Conservation (phyloP, 2,113 vertebrate genomes). For the Ptyas mucosa region DNA sequence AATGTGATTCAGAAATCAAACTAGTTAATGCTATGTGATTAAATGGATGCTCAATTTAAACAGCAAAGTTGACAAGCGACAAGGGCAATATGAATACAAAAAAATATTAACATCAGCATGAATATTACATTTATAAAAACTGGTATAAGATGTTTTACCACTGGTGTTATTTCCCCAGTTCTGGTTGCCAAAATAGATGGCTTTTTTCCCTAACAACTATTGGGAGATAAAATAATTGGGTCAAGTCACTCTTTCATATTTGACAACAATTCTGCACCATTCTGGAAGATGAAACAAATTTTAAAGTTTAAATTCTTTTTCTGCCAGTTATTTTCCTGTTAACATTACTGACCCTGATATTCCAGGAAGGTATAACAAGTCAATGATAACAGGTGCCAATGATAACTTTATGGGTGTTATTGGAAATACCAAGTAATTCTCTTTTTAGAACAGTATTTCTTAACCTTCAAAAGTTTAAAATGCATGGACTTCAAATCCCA, state of each 20-base stretch:
- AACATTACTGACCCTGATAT: neutral
- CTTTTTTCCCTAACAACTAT: neutral
- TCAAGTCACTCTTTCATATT: neutral
- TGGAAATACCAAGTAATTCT: neutral
- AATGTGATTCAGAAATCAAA: neutral
- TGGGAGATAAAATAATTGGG: neutral
- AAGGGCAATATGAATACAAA: neutral
- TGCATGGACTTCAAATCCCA: neutral
- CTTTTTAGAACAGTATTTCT: neutral
- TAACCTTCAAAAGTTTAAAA: neutral
- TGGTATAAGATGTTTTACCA: neutral
- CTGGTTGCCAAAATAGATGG: neutral
- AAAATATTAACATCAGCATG: neutral
- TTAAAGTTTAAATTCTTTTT: neutral
- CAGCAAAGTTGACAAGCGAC: neutral
- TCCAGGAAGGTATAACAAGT: neutral
- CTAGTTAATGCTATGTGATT: neutral
- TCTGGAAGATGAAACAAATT: neutral
- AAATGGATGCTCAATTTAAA: neutral
- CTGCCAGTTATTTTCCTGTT: neutral
- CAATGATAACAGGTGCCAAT: neutral
- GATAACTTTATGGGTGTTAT: neutral
- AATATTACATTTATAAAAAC: neutral
- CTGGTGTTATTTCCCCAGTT: neutral
- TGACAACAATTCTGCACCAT: neutral